A percentile compares a stretch with the other conserved stretches of the same genome.
phyloP scores from a whole-genome alignment of 2,888 invertebrate species.

The Lucinisca nassula region DNA sequence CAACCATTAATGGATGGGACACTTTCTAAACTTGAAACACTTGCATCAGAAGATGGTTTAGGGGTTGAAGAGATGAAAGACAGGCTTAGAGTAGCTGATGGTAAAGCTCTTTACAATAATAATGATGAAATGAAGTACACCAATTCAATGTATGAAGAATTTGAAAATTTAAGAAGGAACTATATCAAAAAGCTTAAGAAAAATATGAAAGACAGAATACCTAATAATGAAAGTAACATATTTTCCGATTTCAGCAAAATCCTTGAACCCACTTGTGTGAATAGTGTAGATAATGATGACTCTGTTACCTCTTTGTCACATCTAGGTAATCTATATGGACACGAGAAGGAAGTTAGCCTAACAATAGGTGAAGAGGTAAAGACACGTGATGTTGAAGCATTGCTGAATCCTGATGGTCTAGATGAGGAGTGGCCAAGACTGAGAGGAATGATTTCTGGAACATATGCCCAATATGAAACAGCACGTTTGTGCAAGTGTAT shows the following conservation, averaged over 20 bases:
- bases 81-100: too few species aligned
- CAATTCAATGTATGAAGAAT: too few species aligned
- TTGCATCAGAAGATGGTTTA: background rate
- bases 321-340: too few species aligned
- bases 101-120: background rate
- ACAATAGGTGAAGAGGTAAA: too few species aligned
- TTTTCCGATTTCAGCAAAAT: slow-evolving; percentile 38
- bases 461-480: background rate
- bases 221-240: slow-evolving; percentile 34
- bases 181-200: too few species aligned
- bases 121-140: too few species aligned
- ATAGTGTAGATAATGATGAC: too few species aligned
- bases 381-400: too few species aligned
- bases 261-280: slow-evolving; percentile 8
- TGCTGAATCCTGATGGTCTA: background rate
- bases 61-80: background rate
- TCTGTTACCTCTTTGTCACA: too few species aligned
- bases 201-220: too few species aligned
- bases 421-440: background rate
- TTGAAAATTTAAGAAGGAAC: too few species aligned
- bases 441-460: background rate
- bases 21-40: background rate
- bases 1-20: slow-evolving; percentile 15
- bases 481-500: background rate
- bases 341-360: too few species aligned